Base-by-base conservation (phyloP, 1,140 invertebrate genomes). In the Lepidurus arcticus region DNA sequence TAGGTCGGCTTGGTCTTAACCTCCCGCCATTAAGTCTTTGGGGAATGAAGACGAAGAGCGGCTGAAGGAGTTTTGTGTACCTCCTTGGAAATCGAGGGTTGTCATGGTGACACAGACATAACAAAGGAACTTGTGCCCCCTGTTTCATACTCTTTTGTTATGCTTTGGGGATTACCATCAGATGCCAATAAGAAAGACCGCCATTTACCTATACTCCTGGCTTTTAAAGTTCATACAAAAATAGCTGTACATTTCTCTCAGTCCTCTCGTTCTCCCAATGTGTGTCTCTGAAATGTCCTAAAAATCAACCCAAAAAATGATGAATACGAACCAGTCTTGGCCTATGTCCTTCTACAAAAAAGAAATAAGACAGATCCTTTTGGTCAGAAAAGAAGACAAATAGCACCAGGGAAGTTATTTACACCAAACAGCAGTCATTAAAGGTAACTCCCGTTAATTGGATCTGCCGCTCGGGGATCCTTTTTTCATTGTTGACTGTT, bases 71-170 rank as follows among this genome's bases (percentile, higher is more conserved):
- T 11, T 34, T 34, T 34, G 34, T 10, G 53, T 7, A 65, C 7
- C 6, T 16, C 53, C 16, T 65, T n/a, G 9, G 16, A 65, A 21
- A 13, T 21, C 2, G 6, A 16, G 13, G 53, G 53, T 65, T 65
- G 53, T 16, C 53, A 65, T 65, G 53, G 53, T 65, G 53, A 65
- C 53, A 65, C 53, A 13, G n/a, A 7, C 53, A 65, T 65, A 65
- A 65, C 53, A 65, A 65, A 65, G 21, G 53, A 65, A 13, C 53
- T 13, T 7, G 53, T 65, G 10, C 16, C 45, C 16, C 21, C 53
- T 65, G 16, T 65, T 65, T 16, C 53, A 65, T n/a, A 65, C 16
- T 65, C 53, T 65, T 16, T 16, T 65, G 53, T 65, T 65, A 65
- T 16, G 9, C 53, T 65, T 65, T 21, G 53, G 16, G 53, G 53